Percentiles rank a stretch among this genome's conserved stretches.
These are phyloP conservation scores for Saccostrea echinata DNA, from an alignment of 1,140 invertebrate genomes.

Conservation along the genomic window DNA sequence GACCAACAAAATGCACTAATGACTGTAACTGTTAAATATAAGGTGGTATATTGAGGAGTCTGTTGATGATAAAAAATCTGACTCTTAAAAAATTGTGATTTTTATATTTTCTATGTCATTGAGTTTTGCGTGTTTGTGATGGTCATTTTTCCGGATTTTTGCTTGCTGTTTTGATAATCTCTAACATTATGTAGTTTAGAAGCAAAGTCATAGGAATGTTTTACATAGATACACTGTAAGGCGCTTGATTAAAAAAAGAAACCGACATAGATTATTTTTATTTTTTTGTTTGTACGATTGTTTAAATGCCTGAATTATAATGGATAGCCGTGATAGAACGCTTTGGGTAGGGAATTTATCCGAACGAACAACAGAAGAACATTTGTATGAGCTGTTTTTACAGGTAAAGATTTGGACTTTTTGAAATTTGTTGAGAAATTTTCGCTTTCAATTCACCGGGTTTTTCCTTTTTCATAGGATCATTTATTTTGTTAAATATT, in stretches of 20 bases:
- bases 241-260: background rate
- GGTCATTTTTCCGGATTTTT: background rate
- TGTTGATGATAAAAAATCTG: too few species aligned
- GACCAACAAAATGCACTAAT: too few species aligned
- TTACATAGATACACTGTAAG: background rate
- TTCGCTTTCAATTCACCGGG: background rate
- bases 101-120: too few species aligned
- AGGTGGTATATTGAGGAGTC: too few species aligned
- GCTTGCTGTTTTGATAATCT: background rate
- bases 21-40: too few species aligned
- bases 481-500: background rate
- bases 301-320: background rate
- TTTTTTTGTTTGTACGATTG: too few species aligned
- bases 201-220: background rate
- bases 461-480: background rate
- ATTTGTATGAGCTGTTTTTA: conserved; percentile 66
- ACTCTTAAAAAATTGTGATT: too few species aligned
- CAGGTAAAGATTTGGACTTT: conserved; percentile 62
- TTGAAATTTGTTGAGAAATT: too few species aligned
- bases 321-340: conserved; percentile 53
- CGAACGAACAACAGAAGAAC: conserved; percentile 59
- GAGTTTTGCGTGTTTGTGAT: too few species aligned
- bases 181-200: background rate
- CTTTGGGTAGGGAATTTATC: conserved; percentile 62
- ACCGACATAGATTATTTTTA: background rate